phyloP scores from a whole-genome alignment of 92 coral and sea anemone species.

The Parazoanthus atlanticus region DNA sequence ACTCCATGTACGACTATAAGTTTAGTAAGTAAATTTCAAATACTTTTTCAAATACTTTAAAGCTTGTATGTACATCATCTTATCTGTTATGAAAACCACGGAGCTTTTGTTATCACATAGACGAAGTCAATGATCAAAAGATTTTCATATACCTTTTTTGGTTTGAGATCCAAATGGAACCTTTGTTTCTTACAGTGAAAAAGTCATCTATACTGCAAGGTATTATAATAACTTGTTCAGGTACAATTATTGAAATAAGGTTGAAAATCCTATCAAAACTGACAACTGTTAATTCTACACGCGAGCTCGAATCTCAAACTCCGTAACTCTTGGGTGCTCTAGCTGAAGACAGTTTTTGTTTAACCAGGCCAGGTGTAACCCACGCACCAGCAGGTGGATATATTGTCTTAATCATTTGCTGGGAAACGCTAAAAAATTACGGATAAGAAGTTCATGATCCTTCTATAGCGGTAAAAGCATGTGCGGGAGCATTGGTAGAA shows the following conservation, averaged over 20 bases:
- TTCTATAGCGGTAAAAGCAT: too few relatives aligned
- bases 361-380: neutral
- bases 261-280: neutral
- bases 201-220: neutral
- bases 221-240: neutral
- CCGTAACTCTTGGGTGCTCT: neutral
- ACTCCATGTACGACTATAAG: constrained; percentile 84
- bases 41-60: neutral
- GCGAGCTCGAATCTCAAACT: neutral
- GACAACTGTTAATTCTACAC: neutral
- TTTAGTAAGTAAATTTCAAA: constrained; percentile 70
- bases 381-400: neutral
- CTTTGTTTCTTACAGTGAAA: neutral
- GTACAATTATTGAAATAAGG: neutral
- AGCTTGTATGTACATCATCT: neutral
- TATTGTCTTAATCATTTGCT: neutral
- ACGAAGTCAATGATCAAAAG: neutral
- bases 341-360: neutral
- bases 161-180: neutral
- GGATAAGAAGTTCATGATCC: too few relatives aligned
- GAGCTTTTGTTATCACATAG: neutral
- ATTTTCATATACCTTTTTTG: neutral
- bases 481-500: too few relatives aligned
- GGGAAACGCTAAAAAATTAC: neutral
- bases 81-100: neutral